Evolutionary conservation across 2,113 vertebrate species (phyloP), one percentile per base, ranked within the genome.

Genomic region (Eudyptes chrysolophus): DNA sequence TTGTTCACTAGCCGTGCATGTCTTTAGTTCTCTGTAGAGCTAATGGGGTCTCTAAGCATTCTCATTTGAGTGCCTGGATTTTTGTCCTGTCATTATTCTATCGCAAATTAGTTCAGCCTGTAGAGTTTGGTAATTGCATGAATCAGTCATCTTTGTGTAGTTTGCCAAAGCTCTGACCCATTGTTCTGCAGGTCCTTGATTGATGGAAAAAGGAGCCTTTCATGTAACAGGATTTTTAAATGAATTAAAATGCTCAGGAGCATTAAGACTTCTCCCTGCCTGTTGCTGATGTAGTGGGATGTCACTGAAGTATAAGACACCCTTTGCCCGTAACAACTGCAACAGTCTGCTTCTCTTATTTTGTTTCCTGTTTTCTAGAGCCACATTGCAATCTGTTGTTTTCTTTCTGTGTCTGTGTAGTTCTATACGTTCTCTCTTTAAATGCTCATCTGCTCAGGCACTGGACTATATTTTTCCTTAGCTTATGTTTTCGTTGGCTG

Each of bases 41-140:
- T 83, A 94, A 85, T 90, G 75, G 78, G 58, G 52, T 76, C 74
- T 57, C 74, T 75, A 75, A 90, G 27, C 32, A 93, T 66, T 92
- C 75, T 83, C 34, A 65, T 94, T 58, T 88, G 87, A 85, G 54
- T 80, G 92, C 49, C 54, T 87, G 61, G 58, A 94, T 93, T 95
- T 96, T 95, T 94, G 46, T 96, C 64, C 65, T 85, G 62, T 94
- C 84, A 65, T 93, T 90, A 94, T 85, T 92, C 78, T 87, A 42
- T 49, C 22, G 8, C 70, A 90, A 93, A 95, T 93, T 94, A 95
- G 70, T 92, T 90, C 90, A 97, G 70, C 62, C 49, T 51, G 36
- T 80, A 85, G 25, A 90, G 58, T 93, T 90, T 85, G 66, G 46
- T 92, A 95, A 94, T 90, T 97, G 84, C 38, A 79, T 3, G 15